A percentile compares a stretch with the other conserved stretches of the same genome.
Conservation (phyloP, 1,140 invertebrate genomes). For the Halictus rubicundus region DNA sequence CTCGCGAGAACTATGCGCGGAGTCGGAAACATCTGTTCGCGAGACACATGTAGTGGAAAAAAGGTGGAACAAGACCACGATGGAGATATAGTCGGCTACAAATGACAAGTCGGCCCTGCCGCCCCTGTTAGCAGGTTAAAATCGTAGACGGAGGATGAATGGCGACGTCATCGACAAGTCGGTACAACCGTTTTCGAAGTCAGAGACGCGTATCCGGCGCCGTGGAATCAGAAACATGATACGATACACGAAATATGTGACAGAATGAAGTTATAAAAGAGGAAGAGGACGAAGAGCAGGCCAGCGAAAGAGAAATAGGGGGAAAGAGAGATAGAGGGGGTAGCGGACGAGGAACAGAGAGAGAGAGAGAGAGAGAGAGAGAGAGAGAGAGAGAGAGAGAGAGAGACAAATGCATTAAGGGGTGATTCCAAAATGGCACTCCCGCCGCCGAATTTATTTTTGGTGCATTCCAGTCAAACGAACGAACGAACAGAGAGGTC, state of each 20-base stretch:
- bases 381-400: not conserved
- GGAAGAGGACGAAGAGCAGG: not conserved
- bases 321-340: not conserved
- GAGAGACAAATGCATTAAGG: constrained; percentile 39
- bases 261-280: constrained; percentile 6
- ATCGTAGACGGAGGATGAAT: too few species aligned
- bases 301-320: not conserved
- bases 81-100: too few species aligned
- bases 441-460: constrained; percentile 69
- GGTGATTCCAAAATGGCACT: constrained; percentile 44
- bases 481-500: constrained; percentile 14
- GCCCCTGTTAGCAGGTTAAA: too few species aligned
- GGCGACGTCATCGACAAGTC: too few species aligned
- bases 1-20: too few species aligned
- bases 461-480: constrained; percentile 70
- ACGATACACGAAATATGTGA: constrained; percentile 28
- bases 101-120: too few species aligned
- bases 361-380: not conserved
- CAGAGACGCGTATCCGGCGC: not conserved
- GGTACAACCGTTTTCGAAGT: not conserved
- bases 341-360: not conserved
- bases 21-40: too few species aligned
- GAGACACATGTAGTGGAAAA: too few species aligned
- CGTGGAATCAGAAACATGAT: constrained; percentile 17
- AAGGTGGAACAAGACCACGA: too few species aligned